Percentiles rank a stretch among this genome's conserved stretches.
Conservation (phyloP, 1,140 invertebrate species). For the Caligus rogercresseyi region DNA sequence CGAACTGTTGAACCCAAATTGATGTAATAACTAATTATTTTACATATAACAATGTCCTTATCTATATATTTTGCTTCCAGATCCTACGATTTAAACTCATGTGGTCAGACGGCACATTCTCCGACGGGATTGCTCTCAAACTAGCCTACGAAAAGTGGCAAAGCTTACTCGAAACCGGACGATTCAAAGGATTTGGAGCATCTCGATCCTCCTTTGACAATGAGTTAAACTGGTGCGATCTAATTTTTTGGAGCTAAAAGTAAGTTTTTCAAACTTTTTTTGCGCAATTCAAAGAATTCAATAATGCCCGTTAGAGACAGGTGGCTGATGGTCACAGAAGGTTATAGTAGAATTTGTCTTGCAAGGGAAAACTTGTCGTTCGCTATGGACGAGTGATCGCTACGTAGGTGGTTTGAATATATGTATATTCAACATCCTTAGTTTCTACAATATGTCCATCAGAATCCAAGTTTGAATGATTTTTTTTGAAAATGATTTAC, state of each 20-base stretch:
- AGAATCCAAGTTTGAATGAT: no score
- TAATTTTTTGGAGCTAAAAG: constrained; percentile 3
- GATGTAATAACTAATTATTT: no score
- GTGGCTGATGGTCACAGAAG: background rate
- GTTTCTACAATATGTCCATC: no score
- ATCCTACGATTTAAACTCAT: constrained; percentile 41
- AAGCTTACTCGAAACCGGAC: background rate
- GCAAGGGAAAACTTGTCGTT: background rate
- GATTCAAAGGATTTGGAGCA: background rate
- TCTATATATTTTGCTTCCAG: background rate
- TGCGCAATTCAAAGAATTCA: background rate
- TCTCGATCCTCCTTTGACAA: background rate
- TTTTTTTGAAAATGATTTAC: no score
- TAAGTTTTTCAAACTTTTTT: background rate
- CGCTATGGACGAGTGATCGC: background rate
- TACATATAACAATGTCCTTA: background rate
- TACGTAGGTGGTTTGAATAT: background rate
- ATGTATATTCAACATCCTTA: no score
- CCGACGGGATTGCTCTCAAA: constrained; percentile 57
- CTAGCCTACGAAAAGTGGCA: background rate
- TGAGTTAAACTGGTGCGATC: background rate
- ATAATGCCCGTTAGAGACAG: background rate
- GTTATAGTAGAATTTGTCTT: background rate
- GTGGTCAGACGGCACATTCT: constrained; percentile 58
- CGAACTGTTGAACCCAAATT: no score